A percentile compares a stretch with the other conserved stretches of the same genome.
Evolutionary conservation across 2,113 vertebrate genomes (phyloP).

Genomic region (Xenus cinereus): DNA sequence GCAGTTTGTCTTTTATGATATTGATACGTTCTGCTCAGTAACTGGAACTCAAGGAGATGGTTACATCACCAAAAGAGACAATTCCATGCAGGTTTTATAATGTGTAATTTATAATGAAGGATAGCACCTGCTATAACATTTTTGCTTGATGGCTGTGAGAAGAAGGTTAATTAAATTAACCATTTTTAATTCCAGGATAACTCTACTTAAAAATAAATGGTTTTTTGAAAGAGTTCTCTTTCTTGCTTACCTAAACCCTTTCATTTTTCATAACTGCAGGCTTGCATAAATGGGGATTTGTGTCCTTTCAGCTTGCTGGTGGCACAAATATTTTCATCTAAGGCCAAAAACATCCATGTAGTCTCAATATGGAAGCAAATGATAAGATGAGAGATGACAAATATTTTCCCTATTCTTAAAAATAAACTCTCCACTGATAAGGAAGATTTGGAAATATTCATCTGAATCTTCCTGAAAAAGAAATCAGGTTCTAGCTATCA

Average conservation of each 20-base stretch:
- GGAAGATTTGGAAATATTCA: neutral
- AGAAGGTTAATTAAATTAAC: neutral
- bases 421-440: neutral
- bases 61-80: neutral
- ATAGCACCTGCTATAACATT: neutral
- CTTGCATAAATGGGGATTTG: neutral
- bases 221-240: neutral
- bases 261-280: neutral
- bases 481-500: neutral
- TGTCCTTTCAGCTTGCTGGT: neutral
- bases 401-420: neutral
- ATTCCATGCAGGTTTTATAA: neutral
- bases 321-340: neutral
- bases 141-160: neutral
- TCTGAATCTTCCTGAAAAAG: neutral
- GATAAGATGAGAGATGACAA: neutral
- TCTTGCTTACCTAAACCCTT: neutral
- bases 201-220: neutral
- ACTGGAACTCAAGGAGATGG: neutral
- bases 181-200: neutral
- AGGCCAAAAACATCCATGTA: neutral
- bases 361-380: neutral
- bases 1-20: neutral
- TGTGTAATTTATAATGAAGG: neutral
- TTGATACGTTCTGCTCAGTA: neutral